phyloP scores from a whole-genome alignment of 2,888 invertebrate genomes.

The Scaptomyza polygonia region DNA sequence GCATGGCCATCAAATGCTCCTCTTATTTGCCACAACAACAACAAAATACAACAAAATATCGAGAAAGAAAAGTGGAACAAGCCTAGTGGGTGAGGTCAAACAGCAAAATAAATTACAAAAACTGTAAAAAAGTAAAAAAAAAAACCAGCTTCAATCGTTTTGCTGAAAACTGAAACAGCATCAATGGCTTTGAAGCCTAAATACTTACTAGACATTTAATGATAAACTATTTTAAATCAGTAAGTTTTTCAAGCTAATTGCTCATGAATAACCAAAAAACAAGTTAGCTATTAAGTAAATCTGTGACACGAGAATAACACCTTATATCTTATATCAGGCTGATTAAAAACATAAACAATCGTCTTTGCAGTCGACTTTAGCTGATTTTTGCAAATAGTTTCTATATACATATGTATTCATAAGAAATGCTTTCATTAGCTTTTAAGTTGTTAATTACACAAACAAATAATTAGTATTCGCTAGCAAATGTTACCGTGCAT shows the following conservation, averaged over 20 bases:
- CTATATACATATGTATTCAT: no score
- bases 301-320: no score
- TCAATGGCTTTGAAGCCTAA: neutral
- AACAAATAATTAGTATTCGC: neutral
- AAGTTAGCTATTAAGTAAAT: neutral
- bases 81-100: conserved; percentile 1
- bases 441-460: no score
- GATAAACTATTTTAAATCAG: neutral
- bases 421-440: no score
- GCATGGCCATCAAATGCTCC: conserved; percentile 21
- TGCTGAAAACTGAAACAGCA: conserved; percentile 3
- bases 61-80: conserved; percentile 1
- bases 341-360: no score
- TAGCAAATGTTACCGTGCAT: neutral
- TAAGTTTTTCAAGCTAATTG: neutral
- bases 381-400: no score
- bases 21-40: conserved; percentile 3
- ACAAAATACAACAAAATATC: neutral
- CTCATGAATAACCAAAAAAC: neutral
- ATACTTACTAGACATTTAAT: neutral
- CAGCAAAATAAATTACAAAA: conserved; percentile 1
- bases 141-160: conserved; percentile 1
- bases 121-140: neutral
- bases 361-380: no score
- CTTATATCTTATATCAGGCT: no score